Evolutionary conservation across 2,113 vertebrate species (phyloP).

Genomic region (Dipodomys merriami): DNA sequence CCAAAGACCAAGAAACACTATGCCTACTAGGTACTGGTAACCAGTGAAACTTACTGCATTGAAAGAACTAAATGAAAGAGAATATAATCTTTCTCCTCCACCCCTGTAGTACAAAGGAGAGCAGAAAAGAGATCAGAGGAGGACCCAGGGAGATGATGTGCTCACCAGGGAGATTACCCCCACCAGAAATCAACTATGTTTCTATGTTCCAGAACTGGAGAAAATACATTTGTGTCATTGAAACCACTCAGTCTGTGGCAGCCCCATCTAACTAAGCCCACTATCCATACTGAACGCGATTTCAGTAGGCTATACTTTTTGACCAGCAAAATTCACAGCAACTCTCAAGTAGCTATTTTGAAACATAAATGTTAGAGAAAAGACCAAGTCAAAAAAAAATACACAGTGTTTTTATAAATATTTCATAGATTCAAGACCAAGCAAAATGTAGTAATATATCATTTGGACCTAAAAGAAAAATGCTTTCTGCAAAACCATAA

Average conservation of each 20-base stretch:
- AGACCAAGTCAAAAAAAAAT: constrained; percentile 22
- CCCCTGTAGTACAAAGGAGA: background rate
- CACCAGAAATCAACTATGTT: background rate
- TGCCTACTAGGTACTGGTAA: background rate
- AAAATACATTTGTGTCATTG: background rate
- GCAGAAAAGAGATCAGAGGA: background rate
- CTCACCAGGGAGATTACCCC: background rate
- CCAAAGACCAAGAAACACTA: background rate
- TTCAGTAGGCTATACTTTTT: background rate
- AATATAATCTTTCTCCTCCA: background rate
- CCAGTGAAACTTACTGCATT: background rate
- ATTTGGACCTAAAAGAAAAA: background rate
- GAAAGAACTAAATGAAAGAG: background rate
- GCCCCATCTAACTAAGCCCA: background rate
- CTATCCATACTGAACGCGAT: background rate
- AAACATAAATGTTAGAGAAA: constrained; percentile 39
- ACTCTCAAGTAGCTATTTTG: constrained; percentile 30
- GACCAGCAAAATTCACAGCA: background rate
- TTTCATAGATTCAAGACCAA: constrained; percentile 24
- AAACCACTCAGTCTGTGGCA: background rate
- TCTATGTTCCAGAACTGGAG: background rate
- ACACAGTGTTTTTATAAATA: background rate
- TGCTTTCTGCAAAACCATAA: background rate
- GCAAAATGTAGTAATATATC: constrained; percentile 41
- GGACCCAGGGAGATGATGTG: background rate